Conservation (phyloP, 2,113 vertebrate species). For the Leptocoma aspasia region DNA sequence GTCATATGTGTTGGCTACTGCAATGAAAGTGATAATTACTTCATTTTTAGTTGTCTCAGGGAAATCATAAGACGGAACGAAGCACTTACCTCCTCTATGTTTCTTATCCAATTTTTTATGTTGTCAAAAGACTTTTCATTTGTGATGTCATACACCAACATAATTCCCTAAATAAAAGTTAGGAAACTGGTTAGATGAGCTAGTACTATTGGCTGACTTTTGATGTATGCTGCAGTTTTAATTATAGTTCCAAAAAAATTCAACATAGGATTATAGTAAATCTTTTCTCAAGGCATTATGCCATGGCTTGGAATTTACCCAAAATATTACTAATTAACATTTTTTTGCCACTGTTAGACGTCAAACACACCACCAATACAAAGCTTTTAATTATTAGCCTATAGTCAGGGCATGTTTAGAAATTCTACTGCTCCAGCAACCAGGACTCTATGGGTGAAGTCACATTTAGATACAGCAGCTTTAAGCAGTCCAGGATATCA, state of each 20-base stretch:
- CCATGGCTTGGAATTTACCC: not conserved
- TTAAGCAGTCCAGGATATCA: not conserved
- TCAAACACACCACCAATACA: not conserved
- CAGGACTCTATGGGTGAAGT: not conserved
- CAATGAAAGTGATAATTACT: not conserved
- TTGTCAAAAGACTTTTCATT: conserved; percentile 99
- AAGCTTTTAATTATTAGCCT: not conserved
- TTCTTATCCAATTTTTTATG: conserved; percentile 98
- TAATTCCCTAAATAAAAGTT: conserved; percentile 83
- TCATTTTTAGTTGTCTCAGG: not conserved
- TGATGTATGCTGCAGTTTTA: not conserved
- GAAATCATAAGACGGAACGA: rapidly evolving
- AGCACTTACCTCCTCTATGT: conserved; percentile 92
- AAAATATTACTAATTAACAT: not conserved
- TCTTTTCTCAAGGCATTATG: not conserved
- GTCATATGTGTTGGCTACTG: not conserved
- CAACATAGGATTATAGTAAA: not conserved
- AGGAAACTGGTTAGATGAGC: conserved; percentile 8
- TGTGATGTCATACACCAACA: conserved; percentile 98
- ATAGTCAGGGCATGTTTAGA: not conserved
- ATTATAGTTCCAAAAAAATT: not conserved
- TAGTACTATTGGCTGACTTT: not conserved
- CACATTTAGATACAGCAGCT: not conserved
- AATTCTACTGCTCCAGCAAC: not conserved
- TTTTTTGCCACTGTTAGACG: not conserved